Conservation (phyloP, 2,888 invertebrate genomes). For the Limulus polyphemus region DNA sequence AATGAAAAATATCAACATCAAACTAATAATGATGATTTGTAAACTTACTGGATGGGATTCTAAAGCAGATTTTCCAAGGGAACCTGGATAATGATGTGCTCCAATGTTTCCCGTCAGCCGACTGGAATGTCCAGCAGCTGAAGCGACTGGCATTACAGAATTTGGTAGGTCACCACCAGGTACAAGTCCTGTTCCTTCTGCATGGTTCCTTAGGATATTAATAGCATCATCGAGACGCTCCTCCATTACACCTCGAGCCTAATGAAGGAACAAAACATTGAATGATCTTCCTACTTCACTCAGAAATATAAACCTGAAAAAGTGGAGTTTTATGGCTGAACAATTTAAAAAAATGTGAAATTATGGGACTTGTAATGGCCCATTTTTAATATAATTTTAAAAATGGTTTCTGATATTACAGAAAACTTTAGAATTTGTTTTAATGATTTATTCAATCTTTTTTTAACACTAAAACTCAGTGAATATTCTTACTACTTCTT, state of each 20-base stretch:
- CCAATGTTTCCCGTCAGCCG: constrained; percentile 35
- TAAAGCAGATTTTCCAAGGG: constrained; percentile 24
- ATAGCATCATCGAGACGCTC: constrained; percentile 90
- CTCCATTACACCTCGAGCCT: constrained; percentile 51
- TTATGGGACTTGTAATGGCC: neutral
- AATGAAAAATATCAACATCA: too few relatives aligned
- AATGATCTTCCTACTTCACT: too few relatives aligned
- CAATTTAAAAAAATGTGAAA: too few relatives aligned
- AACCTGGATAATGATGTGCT: constrained; percentile 29
- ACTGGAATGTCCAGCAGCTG: constrained; percentile 38
- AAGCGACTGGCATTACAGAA: neutral
- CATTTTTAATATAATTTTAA: neutral
- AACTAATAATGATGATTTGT: too few relatives aligned
- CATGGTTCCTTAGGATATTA: constrained; percentile 85
- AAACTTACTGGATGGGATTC: constrained; percentile 32
- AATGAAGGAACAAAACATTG: constrained; percentile 5
- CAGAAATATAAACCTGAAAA: too few relatives aligned
- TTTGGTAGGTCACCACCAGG: neutral
- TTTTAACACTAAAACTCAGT: too few relatives aligned
- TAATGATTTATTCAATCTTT: too few relatives aligned
- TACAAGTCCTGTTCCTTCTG: constrained; percentile 44
- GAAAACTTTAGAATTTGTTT: too few relatives aligned
- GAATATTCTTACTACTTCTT: too few relatives aligned
- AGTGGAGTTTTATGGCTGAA: too few relatives aligned
- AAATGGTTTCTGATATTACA: too few relatives aligned